These are phyloP conservation scores for Phyllostomus hastatus DNA, from an alignment of 2,113 vertebrate species.

Conservation along the genomic window DNA sequence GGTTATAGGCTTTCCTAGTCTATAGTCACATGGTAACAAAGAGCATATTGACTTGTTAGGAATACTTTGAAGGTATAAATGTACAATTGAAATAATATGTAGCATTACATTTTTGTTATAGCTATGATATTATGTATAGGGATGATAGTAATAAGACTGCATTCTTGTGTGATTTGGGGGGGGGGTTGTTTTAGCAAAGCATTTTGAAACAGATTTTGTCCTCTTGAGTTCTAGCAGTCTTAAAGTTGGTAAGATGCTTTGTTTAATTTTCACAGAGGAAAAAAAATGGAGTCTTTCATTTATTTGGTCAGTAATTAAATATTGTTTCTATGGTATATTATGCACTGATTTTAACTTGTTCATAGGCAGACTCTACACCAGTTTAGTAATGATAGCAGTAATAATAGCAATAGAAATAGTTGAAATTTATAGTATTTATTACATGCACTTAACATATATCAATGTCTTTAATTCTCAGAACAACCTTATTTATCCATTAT, in stretches of 20 bases:
- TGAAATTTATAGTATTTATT: neutral
- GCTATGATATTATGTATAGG: neutral
- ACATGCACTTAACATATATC: neutral
- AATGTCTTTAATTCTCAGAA: neutral
- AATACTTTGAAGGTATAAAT: neutral
- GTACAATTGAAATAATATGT: neutral
- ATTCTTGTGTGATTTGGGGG: neutral
- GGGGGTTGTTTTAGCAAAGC: neutral
- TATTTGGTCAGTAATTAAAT: neutral
- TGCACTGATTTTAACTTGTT: neutral
- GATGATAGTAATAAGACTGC: neutral
- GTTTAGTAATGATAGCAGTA: neutral
- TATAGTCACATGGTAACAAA: neutral
- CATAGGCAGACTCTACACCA: neutral
- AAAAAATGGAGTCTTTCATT: neutral
- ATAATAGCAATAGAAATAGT: neutral
- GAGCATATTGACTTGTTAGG: neutral
- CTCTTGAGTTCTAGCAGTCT: neutral
- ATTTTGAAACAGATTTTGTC: neutral
- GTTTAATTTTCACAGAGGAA: neutral
- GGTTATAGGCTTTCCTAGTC: neutral
- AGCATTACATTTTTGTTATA: neutral
- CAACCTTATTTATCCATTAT: neutral
- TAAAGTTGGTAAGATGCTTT: slow-evolving; percentile 11
- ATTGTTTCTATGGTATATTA: neutral